These are phyloP conservation scores for Octomys mimax DNA, from an alignment of 2,797 vertebrate genomes.

Conservation along the genomic window DNA sequence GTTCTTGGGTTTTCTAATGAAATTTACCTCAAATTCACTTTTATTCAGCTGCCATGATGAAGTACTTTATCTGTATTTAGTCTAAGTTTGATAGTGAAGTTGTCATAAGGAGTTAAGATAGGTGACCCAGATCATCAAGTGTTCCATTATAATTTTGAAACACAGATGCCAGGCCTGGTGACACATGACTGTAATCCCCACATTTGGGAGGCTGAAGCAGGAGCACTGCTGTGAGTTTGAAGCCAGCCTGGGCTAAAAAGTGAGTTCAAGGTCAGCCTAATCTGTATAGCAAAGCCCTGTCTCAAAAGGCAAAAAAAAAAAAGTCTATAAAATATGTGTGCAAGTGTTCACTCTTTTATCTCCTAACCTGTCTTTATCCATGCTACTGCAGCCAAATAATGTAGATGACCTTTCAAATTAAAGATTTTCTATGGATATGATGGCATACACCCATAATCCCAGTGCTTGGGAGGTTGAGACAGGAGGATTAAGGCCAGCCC, in stretches of 20 bases:
- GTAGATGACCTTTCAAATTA: conserved; percentile 20
- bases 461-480: background rate
- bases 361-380: background rate
- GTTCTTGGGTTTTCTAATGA: background rate
- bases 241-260: background rate
- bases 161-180: background rate
- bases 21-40: background rate
- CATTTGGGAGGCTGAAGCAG: background rate
- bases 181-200: background rate
- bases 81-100: background rate
- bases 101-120: background rate
- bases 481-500: background rate
- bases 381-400: background rate
- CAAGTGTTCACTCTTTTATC: background rate
- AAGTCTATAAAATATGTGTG: background rate
- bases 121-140: background rate
- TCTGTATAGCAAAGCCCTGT: background rate
- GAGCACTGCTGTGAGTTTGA: background rate
- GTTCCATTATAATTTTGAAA: background rate
- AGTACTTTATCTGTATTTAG: conserved; percentile 8
- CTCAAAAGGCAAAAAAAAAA: background rate
- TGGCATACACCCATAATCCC: background rate
- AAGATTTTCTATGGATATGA: background rate
- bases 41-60: background rate
- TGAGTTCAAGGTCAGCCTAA: background rate